Conservation (phyloP, 2,113 vertebrate genomes). For the Eclectus roratus region DNA sequence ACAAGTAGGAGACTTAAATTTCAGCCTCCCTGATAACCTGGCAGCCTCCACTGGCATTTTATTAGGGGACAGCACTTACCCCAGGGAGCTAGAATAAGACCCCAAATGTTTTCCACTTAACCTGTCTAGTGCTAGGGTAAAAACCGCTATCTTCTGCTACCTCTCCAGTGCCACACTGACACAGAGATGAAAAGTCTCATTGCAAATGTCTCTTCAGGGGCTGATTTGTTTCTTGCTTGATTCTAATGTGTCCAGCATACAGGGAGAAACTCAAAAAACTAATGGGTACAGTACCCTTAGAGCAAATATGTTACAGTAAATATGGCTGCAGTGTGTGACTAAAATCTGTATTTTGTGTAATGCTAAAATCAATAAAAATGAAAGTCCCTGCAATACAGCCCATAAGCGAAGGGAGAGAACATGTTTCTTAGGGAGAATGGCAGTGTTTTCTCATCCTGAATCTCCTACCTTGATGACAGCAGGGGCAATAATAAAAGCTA, state of each 20-base stretch:
- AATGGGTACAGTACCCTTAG: not conserved
- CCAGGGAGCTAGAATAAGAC: not conserved
- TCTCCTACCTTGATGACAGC: not conserved
- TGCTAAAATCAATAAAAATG: not conserved
- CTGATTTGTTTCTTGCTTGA: not conserved
- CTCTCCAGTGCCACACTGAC: not conserved
- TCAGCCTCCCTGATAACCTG: not conserved
- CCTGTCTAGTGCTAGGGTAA: not conserved
- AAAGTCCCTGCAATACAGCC: not conserved
- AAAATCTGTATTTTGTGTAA: not conserved
- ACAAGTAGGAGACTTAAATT: not conserved
- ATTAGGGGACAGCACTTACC: not conserved
- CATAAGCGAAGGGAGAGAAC: not conserved
- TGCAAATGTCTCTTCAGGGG: not conserved
- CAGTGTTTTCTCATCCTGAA: not conserved
- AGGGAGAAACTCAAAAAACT: not conserved
- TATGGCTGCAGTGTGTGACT: not conserved
- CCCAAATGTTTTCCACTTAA: not conserved
- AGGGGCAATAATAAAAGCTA: not conserved
- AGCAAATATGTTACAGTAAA: not conserved
- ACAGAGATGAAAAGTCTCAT: not conserved
- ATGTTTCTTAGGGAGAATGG: not conserved
- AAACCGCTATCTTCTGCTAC: fast-evolving
- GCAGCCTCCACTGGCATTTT: not conserved
- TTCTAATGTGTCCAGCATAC: not conserved